phyloP scores from a whole-genome alignment of 2,797 vertebrate species.

The Dipus sagitta region DNA sequence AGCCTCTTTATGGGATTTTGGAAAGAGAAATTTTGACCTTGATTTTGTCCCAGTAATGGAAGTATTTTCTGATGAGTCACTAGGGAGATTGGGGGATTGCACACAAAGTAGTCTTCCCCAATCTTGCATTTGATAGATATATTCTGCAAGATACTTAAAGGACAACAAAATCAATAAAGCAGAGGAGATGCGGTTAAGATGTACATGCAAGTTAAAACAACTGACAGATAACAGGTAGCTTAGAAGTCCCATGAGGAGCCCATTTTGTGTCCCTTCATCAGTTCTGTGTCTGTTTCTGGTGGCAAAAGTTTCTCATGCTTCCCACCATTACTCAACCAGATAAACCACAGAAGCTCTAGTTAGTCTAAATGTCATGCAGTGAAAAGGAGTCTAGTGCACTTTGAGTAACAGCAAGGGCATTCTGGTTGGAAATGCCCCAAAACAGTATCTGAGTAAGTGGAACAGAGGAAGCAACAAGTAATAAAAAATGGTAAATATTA shows the following conservation, averaged over 20 bases:
- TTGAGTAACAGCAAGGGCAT: background rate
- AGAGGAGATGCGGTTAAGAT: background rate
- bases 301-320: background rate
- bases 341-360: background rate
- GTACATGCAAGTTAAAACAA: conserved; percentile 14
- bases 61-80: background rate
- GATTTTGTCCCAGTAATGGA: background rate
- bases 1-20: background rate
- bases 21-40: background rate
- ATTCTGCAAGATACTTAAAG: conserved; percentile 16
- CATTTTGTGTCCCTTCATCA: background rate
- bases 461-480: background rate
- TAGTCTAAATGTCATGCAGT: background rate
- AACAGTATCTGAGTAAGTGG: background rate
- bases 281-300: background rate
- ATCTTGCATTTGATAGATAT: background rate
- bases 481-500: background rate
- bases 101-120: conserved; percentile 14
- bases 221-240: background rate
- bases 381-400: background rate
- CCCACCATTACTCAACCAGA: background rate
- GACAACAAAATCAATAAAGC: background rate
- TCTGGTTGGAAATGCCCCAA: background rate
- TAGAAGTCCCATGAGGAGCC: background rate
- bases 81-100: background rate